Base-by-base conservation (phyloP, 2,113 vertebrate species). In the Sciurus niger region DNA sequence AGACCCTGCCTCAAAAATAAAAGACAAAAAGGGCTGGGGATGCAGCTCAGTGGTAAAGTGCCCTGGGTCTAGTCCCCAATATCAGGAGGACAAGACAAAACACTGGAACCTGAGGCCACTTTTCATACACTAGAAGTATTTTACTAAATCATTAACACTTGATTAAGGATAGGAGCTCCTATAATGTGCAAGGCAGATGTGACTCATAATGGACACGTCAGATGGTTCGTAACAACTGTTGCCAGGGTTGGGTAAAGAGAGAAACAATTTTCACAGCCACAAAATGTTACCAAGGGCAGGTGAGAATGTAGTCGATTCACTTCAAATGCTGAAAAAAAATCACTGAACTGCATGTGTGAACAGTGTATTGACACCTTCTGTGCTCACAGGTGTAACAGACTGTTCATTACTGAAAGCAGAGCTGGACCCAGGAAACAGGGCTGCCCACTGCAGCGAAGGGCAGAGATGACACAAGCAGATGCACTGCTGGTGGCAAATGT, bases 231-330 rank as follows among this genome's bases (percentile, higher is more conserved):
- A 82, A 90, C 92, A 78, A 96, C 85, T 32, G 90, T 82, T 84
- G 24, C 65, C 46, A 74, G 77, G 60, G 89, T 88, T 82, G 24
- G 73, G 51, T 65, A 82, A 94, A 86, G 70, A 92, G n/a, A 95
- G 88, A 96, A 97, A 96, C 93, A 72, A 87, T 83, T 95, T 96
- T 96, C 94, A 93, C 97, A 97, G 95, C 94, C 96, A 91, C 97
- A 97, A 78, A 91, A 89, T 14, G 70, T 96, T 78, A 63, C 68
- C 24, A 46, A 91, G 77, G 25, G 60, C 17, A 9, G 83, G 82
- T 93, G 87, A 97, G 37, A 90, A 83, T 16, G 28, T 0, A 92
- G 80, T 55, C 55, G 58, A 73, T 3, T 83, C 2, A 37, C 18
- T 32, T 87, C 67, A 60, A 68, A 83, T 8, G 25, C 79, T 18